Conservation (phyloP, 2,113 vertebrate species). For the Pionites leucogaster region DNA sequence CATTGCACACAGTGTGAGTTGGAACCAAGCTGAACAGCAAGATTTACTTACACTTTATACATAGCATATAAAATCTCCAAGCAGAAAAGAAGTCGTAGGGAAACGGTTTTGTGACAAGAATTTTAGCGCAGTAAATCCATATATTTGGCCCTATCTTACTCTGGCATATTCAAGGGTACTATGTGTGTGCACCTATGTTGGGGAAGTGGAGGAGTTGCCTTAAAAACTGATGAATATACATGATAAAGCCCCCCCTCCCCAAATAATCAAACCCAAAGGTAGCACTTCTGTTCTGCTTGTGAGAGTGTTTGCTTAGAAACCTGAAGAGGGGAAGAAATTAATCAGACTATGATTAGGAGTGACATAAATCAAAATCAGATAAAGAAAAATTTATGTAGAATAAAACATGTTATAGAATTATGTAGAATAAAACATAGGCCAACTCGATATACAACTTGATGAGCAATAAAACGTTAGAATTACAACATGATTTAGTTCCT, state of each 20-base stretch:
- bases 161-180: constrained; percentile 3
- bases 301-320: neutral
- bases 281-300: neutral
- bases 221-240: constrained; percentile 4
- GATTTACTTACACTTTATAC: constrained; percentile 52
- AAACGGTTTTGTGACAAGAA: constrained; percentile 40
- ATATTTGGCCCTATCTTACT: constrained; percentile 44
- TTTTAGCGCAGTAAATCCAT: constrained; percentile 42
- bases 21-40: constrained; percentile 25
- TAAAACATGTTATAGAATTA: neutral
- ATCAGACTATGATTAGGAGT: neutral
- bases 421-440: neutral
- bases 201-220: neutral
- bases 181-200: neutral
- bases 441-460: neutral
- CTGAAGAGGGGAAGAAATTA: neutral
- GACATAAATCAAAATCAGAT: neutral
- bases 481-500: neutral
- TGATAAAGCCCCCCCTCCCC: neutral
- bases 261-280: neutral
- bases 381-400: neutral
- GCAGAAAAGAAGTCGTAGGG: constrained; percentile 58
- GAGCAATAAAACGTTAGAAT: neutral
- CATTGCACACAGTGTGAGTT: neutral
- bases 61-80: neutral